Evolutionary conservation across 2,113 vertebrate species (phyloP).

Genomic region (Salvelinus alpinus): DNA sequence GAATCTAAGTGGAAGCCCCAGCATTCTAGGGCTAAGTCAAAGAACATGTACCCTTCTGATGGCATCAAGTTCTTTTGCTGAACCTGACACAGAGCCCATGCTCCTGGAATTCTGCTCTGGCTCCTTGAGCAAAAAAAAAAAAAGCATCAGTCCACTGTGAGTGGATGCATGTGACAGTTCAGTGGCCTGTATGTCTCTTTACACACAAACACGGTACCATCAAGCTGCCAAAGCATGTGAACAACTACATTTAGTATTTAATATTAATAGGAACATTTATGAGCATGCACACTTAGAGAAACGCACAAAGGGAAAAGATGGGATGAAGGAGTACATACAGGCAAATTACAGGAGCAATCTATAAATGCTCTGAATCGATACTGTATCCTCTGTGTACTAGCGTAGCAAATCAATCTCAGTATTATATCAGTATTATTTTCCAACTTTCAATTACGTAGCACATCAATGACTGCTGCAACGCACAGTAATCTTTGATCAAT

Average conservation of each 20-base stretch:
- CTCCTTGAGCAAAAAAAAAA: constrained; percentile 73
- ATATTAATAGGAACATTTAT: background rate
- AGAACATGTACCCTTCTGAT: constrained; percentile 60
- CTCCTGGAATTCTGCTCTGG: constrained; percentile 59
- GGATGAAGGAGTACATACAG: background rate
- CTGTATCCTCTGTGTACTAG: constrained; percentile 23
- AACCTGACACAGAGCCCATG: constrained; percentile 57
- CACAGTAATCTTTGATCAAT: constrained; percentile 23
- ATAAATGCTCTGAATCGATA: constrained; percentile 3
- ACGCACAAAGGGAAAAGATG: background rate
- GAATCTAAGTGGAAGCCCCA: constrained; percentile 18
- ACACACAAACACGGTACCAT: background rate
- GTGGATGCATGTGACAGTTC: constrained; percentile 13
- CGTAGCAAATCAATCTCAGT: constrained; percentile 18
- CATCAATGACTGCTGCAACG: constrained; percentile 27
- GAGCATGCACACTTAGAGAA: background rate
- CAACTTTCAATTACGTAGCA: constrained; percentile 30
- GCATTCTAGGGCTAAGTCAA: constrained; percentile 43
- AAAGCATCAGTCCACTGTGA: constrained; percentile 52
- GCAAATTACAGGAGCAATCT: background rate
- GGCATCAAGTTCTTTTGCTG: constrained; percentile 64
- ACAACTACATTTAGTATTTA: background rate
- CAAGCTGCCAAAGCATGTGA: background rate
- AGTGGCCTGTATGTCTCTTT: constrained; percentile 20
- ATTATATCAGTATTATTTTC: constrained; percentile 17